These are phyloP conservation scores for Acanthurus leucopareius DNA, from an alignment of 2,797 vertebrate species.

Conservation along the genomic window DNA sequence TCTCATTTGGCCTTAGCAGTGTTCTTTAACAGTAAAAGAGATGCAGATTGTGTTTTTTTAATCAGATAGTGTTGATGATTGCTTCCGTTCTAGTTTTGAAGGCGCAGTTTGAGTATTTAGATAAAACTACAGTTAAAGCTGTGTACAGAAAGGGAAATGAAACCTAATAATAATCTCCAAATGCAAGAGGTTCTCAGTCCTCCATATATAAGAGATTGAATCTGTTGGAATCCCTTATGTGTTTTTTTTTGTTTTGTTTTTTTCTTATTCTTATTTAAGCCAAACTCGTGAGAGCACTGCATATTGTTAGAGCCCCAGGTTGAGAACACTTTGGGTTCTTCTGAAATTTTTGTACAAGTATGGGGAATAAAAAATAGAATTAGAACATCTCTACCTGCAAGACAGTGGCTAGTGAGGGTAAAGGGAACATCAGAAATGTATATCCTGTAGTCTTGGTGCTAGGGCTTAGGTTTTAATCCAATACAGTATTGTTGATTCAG, in stretches of 20 bases:
- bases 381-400: constrained; percentile 6
- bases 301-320: neutral
- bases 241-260: constrained; percentile 1
- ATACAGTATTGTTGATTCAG: constrained; percentile 48
- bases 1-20: constrained; percentile 18
- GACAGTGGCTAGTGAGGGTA: constrained; percentile 6
- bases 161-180: constrained; percentile 47
- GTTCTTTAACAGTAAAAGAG: constrained; percentile 19
- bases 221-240: too few relatives aligned
- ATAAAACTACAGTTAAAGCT: constrained; percentile 24
- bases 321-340: too few relatives aligned
- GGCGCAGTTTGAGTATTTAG: constrained; percentile 17
- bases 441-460: constrained; percentile 10
- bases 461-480: constrained; percentile 64
- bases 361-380: too few relatives aligned
- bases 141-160: constrained; percentile 7
- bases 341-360: too few relatives aligned
- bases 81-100: neutral
- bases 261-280: constrained; percentile 13
- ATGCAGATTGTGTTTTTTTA: constrained; percentile 6
- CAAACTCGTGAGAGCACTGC: constrained; percentile 6
- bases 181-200: constrained; percentile 17
- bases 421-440: constrained; percentile 19
- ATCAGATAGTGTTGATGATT: neutral
- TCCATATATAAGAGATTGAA: constrained; percentile 1